phyloP scores from a whole-genome alignment of 2,888 invertebrate genomes.

The Drosophila subquinaria region DNA sequence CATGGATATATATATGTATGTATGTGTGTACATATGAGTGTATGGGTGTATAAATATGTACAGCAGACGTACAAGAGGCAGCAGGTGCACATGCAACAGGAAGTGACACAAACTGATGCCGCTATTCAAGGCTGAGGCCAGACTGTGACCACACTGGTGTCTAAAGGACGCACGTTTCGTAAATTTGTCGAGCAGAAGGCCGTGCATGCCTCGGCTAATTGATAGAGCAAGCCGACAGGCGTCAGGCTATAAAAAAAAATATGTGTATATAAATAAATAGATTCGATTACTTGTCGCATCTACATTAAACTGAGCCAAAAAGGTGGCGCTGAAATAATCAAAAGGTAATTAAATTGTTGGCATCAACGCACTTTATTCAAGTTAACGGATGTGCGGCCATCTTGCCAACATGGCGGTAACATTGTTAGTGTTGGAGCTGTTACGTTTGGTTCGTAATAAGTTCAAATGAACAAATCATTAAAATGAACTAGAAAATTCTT shows the following conservation, averaged over 20 bases:
- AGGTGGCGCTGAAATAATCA: slow-evolving; percentile 33
- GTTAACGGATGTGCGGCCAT: slow-evolving; percentile 30
- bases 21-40: not conserved
- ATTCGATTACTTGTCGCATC: slow-evolving; percentile 26
- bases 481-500: no score
- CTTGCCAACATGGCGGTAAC: slow-evolving; percentile 16
- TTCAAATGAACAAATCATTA: not conserved
- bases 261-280: slow-evolving; percentile 16
- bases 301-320: slow-evolving; percentile 39
- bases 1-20: slow-evolving; percentile 3
- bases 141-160: slow-evolving; percentile 14
- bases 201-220: slow-evolving; percentile 56
- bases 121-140: slow-evolving; percentile 33
- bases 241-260: not conserved
- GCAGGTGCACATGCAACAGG: slow-evolving; percentile 32
- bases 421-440: not conserved
- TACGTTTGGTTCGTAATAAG: not conserved
- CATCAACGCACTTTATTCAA: slow-evolving; percentile 28
- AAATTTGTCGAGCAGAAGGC: slow-evolving; percentile 59
- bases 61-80: not conserved
- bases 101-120: slow-evolving; percentile 30
- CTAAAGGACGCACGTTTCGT: slow-evolving; percentile 59
- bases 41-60: not conserved
- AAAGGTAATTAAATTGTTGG: slow-evolving; percentile 50
- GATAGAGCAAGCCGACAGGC: slow-evolving; percentile 31